A percentile compares a stretch with the other conserved stretches of the same genome.
Conservation (phyloP, 1,140 invertebrate genomes). For the Saccostrea cuccullata region DNA sequence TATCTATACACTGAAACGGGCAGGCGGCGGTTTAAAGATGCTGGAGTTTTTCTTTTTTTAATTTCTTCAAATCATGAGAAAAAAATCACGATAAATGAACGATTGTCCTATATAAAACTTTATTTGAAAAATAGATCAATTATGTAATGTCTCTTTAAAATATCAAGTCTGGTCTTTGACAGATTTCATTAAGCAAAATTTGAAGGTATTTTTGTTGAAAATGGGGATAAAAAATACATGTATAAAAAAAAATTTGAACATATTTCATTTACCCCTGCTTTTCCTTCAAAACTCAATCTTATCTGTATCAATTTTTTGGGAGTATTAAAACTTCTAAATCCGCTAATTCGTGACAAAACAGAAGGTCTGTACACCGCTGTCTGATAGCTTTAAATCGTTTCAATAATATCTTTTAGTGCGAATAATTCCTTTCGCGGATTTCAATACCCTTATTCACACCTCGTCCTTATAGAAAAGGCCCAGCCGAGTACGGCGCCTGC, state of each 20-base stretch:
- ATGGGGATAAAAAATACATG: background rate
- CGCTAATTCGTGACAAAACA: slow-evolving; percentile 32
- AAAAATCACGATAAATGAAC: background rate
- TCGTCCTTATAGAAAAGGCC: slow-evolving; percentile 50
- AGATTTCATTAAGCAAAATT: background rate
- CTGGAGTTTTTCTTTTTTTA: background rate
- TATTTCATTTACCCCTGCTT: background rate
- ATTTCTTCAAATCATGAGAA: background rate
- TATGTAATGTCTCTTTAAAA: background rate
- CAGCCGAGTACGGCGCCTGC: slow-evolving; percentile 56
- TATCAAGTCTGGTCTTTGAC: background rate
- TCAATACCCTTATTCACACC: slow-evolving; percentile 59
- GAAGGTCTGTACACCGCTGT: slow-evolving; percentile 26
- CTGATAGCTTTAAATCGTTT: slow-evolving; percentile 51
- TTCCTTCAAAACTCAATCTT: slow-evolving; percentile 11
- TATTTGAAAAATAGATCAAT: background rate
- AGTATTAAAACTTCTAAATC: slow-evolving; percentile 38
- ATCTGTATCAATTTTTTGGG: slow-evolving; percentile 16
- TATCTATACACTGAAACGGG: background rate
- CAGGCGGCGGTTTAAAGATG: background rate
- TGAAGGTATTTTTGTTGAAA: background rate
- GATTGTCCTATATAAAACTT: background rate
- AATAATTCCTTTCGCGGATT: slow-evolving; percentile 57
- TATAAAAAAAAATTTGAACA: background rate
- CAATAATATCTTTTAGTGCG: slow-evolving; percentile 60